Base-by-base conservation (phyloP, 2,888 invertebrate species). In the Limnephilus marmoratus region DNA sequence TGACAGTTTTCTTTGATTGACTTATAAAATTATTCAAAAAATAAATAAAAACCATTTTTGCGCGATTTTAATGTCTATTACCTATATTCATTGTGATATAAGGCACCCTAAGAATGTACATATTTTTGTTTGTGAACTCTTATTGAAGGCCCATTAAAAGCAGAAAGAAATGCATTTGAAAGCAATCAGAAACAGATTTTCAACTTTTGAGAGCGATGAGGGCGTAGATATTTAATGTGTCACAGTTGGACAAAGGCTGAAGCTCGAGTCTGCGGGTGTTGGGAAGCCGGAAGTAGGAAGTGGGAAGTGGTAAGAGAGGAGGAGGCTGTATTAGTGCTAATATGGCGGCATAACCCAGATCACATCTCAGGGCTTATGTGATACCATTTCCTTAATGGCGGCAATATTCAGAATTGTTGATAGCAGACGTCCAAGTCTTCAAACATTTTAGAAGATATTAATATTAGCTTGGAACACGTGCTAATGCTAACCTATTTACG, bases 331-430 rank as follows among this genome's bases (percentile, higher is more conserved):
- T 68, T 68, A 68, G 68, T n/a, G 68, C 68, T 83, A 34, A 83
- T 83, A 41, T 34, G 83, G 24, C 24, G 83, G 83, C 37, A 83
- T 83, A 83, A 83, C 83, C 83, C 83, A 83, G 83, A 83, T 83
- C 83, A 37, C 83, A 83, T 83, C 83, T 37, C 83, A 34, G 37
- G 34, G 82, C 34, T 34, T 83, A 37, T 83, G 82, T 29, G 82
- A 24, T 83, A 34, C 82, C 34, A 83, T 37, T 34, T 37, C 37
- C 34, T 41, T 83, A 31, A 83, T 83, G 83, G 83, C 37, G 83
- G 83, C 24, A 83, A 24, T 68, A 68, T 68, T 24, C 68, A n/a
- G 68, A 68, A 68, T 68, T 68, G 68, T 68, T 68, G 68, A 68
- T 68, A 68, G 68, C 68, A 68, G 68, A 68, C n/a, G n/a, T n/a